A percentile compares a stretch with the other conserved stretches of the same genome.
These are phyloP conservation scores for Ferrisia virgata DNA, from an alignment of 2,888 invertebrate genomes.

Conservation along the genomic window DNA sequence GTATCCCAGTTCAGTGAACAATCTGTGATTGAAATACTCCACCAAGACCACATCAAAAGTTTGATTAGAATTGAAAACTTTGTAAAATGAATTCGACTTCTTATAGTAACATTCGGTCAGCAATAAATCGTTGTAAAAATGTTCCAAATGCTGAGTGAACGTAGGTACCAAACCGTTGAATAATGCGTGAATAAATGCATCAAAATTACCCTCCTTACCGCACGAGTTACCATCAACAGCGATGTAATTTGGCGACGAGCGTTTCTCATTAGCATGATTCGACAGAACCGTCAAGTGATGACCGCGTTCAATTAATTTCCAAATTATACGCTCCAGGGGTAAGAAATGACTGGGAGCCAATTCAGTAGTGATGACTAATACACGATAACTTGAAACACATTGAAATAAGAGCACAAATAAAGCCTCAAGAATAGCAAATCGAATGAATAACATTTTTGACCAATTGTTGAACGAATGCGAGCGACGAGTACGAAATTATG, in stretches of 20 bases:
- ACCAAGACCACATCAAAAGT: slow-evolving; percentile 33
- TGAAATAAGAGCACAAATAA: not conserved
- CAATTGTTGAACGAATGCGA: too few species aligned
- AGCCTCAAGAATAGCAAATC: too few species aligned
- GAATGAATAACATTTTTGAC: too few species aligned
- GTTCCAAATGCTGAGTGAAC: too few species aligned
- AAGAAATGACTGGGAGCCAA: not conserved
- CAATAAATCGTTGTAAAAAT: not conserved
- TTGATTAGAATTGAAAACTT: not conserved
- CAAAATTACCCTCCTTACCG: too few species aligned
- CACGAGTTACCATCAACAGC: not conserved
- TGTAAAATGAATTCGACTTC: not conserved
- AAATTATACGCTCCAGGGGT: not conserved
- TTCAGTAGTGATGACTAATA: not conserved
- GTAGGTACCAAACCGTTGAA: not conserved
- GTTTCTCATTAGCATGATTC: not conserved
- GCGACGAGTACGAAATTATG: too few species aligned
- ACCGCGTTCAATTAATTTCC: slow-evolving; percentile 12
- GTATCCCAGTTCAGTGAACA: not conserved
- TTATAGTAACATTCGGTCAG: not conserved
- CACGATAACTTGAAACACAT: not conserved
- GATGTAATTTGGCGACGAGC: not conserved
- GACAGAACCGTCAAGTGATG: not conserved
- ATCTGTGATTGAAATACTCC: slow-evolving; percentile 38
- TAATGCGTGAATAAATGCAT: too few species aligned